Evolutionary conservation across 2,797 vertebrate genomes (phyloP), one percentile per base, ranked within the genome.

Genomic region (Neopelma chrysocephalum): DNA sequence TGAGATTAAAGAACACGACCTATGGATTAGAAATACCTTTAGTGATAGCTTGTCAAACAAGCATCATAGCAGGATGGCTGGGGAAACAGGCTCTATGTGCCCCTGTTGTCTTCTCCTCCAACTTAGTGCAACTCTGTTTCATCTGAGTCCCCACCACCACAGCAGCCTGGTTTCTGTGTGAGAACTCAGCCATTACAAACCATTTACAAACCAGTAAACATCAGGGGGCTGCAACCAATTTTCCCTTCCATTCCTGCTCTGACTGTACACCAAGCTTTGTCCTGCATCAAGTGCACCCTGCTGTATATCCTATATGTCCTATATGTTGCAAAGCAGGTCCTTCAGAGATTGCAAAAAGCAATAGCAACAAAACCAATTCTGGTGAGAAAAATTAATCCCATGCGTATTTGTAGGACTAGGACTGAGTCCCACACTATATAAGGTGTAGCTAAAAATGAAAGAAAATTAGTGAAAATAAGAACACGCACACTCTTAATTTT

Each of bases 381-480:
- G 25, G 20, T 8, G 26, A 87, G 56, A 72, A 80, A 93, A 92
- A 92, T 32, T 51, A 87, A 82, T 68, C 11, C 5, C 26, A 19
- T 6, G 43, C 26, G 5, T 66, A 73, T 91, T 76, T 94, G 75
- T 56, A 64, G 13, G 73, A 62, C 56, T 58, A 64, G 13, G 73
- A 56, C 53, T 62, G n/a, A 8, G 20, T 66, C 58, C 47, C 58
- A 77, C 9, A 22, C 11, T 70, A 40, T 25, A 18, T 31, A 76
- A 69, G 5, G n/a, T 79, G 11, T 40, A 83, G 42, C n/a, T 92
- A 79, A 84, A 91, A 95, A 48, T 56, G 13, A 90, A 93, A 92
- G 58, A 89, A 92, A 93, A 89, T 69, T 32, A 69, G 70, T 70
- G 66, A 84, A 95, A 96, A 56, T 76, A 32, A 79, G 61, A 95